Evolutionary conservation across 2,888 invertebrate species (phyloP).

Genomic region (Timema podura): DNA sequence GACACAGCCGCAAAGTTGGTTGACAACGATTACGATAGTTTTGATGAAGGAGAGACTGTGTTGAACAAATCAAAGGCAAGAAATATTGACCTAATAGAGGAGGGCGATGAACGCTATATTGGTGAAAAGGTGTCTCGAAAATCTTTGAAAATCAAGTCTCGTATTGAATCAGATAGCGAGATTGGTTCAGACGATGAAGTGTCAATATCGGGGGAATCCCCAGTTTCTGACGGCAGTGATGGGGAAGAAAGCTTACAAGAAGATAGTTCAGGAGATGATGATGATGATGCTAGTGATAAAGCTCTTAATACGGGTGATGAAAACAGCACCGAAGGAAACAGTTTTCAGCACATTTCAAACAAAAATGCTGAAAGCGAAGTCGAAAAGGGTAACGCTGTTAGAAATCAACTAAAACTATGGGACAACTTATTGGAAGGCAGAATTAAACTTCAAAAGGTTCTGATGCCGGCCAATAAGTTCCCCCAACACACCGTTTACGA

Average conservation of each 20-base stretch:
- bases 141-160: neutral
- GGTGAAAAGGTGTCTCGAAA: conserved; percentile 57
- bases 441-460: conserved; percentile 80
- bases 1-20: conserved; percentile 58
- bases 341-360: conserved; percentile 25
- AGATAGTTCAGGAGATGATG: conserved; percentile 20
- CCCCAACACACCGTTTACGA: conserved; percentile 60
- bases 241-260: conserved; percentile 25
- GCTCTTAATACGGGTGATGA: neutral
- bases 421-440: conserved; percentile 80
- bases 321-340: conserved; percentile 7
- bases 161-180: neutral
- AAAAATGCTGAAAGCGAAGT: conserved; percentile 36
- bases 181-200: neutral
- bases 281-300: conserved; percentile 10
- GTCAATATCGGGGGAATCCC: neutral
- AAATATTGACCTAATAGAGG: conserved; percentile 62
- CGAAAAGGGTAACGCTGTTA: conserved; percentile 40
- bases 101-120: conserved; percentile 68
- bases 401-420: conserved; percentile 58
- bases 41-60: conserved; percentile 51
- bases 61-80: conserved; percentile 61
- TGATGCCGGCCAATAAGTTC: conserved; percentile 71
- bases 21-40: conserved; percentile 49
- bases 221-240: neutral